phyloP scores from a whole-genome alignment of 2,888 invertebrate species.

The Patella ulyssiponensis region DNA sequence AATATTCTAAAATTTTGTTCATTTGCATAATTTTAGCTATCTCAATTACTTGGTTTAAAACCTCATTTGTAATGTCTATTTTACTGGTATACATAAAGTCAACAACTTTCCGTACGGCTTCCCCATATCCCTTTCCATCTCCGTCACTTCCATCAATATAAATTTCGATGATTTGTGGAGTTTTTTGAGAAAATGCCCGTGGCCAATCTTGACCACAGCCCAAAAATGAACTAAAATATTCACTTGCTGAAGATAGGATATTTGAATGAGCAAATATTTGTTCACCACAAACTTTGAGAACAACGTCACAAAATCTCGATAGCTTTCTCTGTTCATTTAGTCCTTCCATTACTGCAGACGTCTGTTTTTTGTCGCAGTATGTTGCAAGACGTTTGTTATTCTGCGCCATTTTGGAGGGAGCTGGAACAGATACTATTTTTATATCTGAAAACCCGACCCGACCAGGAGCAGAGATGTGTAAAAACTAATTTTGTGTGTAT shows the following conservation, averaged over 20 bases:
- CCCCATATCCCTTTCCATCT: conserved; percentile 53
- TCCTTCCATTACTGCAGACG: conserved; percentile 40
- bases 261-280: conserved; percentile 68
- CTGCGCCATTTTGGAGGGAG: conserved; percentile 57
- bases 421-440: conserved; percentile 14
- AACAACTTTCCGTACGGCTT: conserved; percentile 63
- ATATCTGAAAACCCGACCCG: neutral
- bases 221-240: conserved; percentile 65
- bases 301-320: conserved; percentile 67
- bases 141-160: conserved; percentile 63
- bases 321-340: conserved; percentile 59
- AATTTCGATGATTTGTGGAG: conserved; percentile 69
- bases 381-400: conserved; percentile 25
- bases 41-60: conserved; percentile 59
- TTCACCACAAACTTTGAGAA: conserved; percentile 63
- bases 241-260: conserved; percentile 67
- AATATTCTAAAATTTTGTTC: conserved; percentile 52
- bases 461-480: too few species aligned
- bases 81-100: conserved; percentile 68
- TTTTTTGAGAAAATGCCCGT: conserved; percentile 65
- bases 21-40: conserved; percentile 69
- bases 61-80: conserved; percentile 48
- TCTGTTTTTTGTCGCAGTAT: conserved; percentile 45
- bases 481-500: too few species aligned
- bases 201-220: conserved; percentile 62